These are phyloP conservation scores for Prenolepis imparis DNA, from an alignment of 2,888 invertebrate species.

Conservation along the genomic window DNA sequence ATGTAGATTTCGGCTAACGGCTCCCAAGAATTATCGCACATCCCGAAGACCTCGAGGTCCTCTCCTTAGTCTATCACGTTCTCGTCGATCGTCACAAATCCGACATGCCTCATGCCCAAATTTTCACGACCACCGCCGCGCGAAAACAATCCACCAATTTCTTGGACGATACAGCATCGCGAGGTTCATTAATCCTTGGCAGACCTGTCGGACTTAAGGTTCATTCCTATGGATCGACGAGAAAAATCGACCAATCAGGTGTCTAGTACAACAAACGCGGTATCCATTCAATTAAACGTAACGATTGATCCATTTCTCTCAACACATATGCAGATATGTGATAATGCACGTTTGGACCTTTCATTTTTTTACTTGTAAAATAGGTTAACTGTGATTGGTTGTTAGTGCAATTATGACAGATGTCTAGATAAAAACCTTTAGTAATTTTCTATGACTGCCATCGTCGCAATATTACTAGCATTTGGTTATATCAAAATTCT, in stretches of 20 bases:
- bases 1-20: conserved; percentile 90
- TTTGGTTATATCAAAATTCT: neutral
- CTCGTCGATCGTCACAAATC: conserved; percentile 75
- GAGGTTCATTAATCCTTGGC: conserved; percentile 58
- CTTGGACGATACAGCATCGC: conserved; percentile 61
- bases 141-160: conserved; percentile 80
- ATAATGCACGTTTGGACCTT: neutral
- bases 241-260: neutral
- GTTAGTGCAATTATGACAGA: neutral
- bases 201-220: neutral
- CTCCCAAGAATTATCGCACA: conserved; percentile 89
- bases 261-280: neutral
- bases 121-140: conserved; percentile 68
- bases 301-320: neutral
- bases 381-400: neutral
- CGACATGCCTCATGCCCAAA: conserved; percentile 75
- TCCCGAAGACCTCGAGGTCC: conserved; percentile 75
- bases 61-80: conserved; percentile 39
- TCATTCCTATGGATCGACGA: neutral
- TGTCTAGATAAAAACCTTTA: neutral
- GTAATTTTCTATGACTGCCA: too few species aligned
- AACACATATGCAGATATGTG: neutral
- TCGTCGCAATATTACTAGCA: neutral
- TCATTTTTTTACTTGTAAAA: neutral
- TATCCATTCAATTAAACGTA: neutral